Evolutionary conservation across 2,113 vertebrate species (phyloP).

Genomic region (Melanotaenia duboulayi): DNA sequence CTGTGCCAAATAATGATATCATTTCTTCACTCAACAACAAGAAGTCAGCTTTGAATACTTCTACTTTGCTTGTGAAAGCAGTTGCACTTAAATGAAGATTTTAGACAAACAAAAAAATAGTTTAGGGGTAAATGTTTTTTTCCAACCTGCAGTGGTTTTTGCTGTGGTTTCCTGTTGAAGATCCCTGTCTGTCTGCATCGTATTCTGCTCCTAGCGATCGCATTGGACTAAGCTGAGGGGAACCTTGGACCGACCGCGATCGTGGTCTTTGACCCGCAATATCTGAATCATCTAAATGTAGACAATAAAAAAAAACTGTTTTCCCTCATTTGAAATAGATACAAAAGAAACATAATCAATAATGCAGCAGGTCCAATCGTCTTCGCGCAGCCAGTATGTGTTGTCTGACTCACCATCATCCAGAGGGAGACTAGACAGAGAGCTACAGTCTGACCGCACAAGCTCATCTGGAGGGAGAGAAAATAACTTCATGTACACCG

Average conservation of each 20-base stretch:
- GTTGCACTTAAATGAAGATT: neutral
- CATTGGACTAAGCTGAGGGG: conserved; percentile 89
- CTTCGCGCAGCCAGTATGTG: neutral
- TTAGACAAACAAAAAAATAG: neutral
- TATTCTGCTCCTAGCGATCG: conserved; percentile 83
- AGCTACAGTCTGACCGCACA: conserved; percentile 91
- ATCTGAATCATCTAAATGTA: conserved; percentile 83
- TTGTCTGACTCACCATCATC: conserved; percentile 88
- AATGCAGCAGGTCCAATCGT: neutral
- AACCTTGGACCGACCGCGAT: conserved; percentile 88
- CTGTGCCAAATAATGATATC: conserved; percentile 15
- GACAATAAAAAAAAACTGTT: neutral
- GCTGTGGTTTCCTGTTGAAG: conserved; percentile 72
- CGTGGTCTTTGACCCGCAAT: conserved; percentile 80
- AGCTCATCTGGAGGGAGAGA: conserved; percentile 87
- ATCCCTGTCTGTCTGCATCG: conserved; percentile 70
- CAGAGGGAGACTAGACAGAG: conserved; percentile 88
- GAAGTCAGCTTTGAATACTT: neutral
- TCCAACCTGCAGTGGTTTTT: conserved; percentile 75
- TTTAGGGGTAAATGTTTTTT: neutral
- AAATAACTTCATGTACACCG: conserved; percentile 5
- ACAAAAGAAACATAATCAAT: neutral
- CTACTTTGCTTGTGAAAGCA: too few relatives aligned
- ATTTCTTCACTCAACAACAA: conserved; percentile 16
- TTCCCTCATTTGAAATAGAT: too few relatives aligned